Evolutionary conservation across 1,140 invertebrate species (phyloP).

Genomic region (Lerema accius): DNA sequence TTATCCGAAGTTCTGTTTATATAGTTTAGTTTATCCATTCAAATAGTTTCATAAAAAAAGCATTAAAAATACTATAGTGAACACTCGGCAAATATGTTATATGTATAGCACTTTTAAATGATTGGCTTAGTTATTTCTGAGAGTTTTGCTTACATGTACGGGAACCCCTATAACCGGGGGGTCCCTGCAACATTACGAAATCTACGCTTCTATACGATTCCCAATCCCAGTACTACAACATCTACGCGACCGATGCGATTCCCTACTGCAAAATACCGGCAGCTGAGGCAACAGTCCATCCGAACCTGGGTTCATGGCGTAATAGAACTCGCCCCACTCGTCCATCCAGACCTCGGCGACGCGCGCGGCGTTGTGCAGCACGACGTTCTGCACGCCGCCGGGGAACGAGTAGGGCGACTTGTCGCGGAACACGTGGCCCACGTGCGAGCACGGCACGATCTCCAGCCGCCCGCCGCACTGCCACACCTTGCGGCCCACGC

Average conservation of each 20-base stretch:
- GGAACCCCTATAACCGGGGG: too few relatives aligned
- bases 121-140: too few relatives aligned
- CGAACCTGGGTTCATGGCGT: conserved; percentile 99
- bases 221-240: too few relatives aligned
- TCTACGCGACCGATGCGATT: not conserved
- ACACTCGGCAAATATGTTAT: too few relatives aligned
- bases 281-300: not conserved
- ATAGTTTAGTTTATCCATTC: too few relatives aligned
- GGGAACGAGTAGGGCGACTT: conserved; percentile 99
- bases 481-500: conserved; percentile 99
- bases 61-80: too few relatives aligned
- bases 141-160: too few relatives aligned
- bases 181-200: too few relatives aligned
- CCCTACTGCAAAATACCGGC: not conserved
- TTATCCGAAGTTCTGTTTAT: too few relatives aligned
- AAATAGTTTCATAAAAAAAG: too few relatives aligned
- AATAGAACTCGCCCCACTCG: conserved; percentile 99
- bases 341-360: conserved; percentile 99
- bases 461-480: conserved; percentile 98
- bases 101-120: too few relatives aligned
- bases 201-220: too few relatives aligned
- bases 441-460: conserved; percentile 97
- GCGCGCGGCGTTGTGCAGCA: conserved; percentile 97
- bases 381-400: conserved; percentile 97
- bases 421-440: conserved; percentile 99